Evolutionary conservation across 2,888 invertebrate genomes (phyloP), one percentile per base, ranked within the genome.

Genomic region (Thera britannica): DNA sequence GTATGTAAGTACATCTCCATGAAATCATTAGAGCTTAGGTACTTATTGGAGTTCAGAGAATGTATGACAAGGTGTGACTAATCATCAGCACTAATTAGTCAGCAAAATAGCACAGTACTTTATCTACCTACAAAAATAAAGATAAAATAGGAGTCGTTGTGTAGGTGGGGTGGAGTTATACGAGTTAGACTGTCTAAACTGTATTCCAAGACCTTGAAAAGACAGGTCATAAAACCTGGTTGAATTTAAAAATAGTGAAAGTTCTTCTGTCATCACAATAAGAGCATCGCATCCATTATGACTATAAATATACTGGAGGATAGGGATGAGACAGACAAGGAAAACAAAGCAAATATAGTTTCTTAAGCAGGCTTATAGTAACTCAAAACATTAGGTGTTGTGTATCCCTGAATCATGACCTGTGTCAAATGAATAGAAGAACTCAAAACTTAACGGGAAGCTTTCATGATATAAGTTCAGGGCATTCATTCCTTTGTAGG

Each of bases 201-300:
- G 8, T 34, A 52, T 52, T 52, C n/a, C 9, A 55, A 55, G 36
- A 36, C 55, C 55, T 55, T n/a, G 55, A 52, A 52, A 9, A 52
- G 34, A 51, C 51, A 51, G 52, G 52, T 52, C 52, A 52, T 52
- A 52, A 52, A 7, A 11, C 55, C 8, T n/a, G 41, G 57, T 12
- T 61, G 11, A 36, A 62, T 58, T 62, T 56, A 46, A 52, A 66
- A 61, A 66, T 61, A 61, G 52, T 61, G 36, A 44, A 57, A 49
- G 46, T 38, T 35, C 35, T 60, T 62, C 58, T 62, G 46, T 52
- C 62, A 58, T 58, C 51, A 62, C 57, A 62, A 49, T 57, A 36
- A 58, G 52, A 61, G 44, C 44, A 46, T 58, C n/a, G n/a, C 54
- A 46, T 51, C 7, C 35, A 55, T 65, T 60, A 56, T 12, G 55